Conservation (phyloP, 2,113 vertebrate genomes). For the Rallus limicola region DNA sequence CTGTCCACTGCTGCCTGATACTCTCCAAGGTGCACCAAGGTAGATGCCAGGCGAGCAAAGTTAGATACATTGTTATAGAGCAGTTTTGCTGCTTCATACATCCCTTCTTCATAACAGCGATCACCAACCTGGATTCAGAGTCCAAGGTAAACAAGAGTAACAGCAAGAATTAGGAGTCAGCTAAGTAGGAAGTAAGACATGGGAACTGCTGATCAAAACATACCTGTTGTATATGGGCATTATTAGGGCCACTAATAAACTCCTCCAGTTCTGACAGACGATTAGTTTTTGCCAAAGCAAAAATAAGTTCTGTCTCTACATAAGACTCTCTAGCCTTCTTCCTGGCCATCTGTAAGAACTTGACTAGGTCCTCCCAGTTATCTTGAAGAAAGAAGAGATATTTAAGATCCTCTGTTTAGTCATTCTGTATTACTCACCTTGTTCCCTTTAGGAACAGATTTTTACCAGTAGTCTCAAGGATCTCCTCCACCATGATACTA, state of each 20-base stretch:
- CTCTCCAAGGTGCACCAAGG: constrained; percentile 88
- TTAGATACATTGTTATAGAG: constrained; percentile 91
- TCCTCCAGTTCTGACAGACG: constrained; percentile 90
- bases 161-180: neutral
- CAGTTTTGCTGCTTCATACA: constrained; percentile 90
- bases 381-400: constrained; percentile 70
- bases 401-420: neutral
- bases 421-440: neutral
- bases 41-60: constrained; percentile 89
- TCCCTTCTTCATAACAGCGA: constrained; percentile 87
- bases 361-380: constrained; percentile 94
- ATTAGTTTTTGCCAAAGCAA: constrained; percentile 91
- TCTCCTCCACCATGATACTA: neutral
- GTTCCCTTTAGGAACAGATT: neutral
- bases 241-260: constrained; percentile 90
- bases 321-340: constrained; percentile 89
- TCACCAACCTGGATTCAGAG: constrained; percentile 84
- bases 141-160: neutral
- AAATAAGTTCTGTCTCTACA: constrained; percentile 91
- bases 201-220: neutral
- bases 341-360: constrained; percentile 93
- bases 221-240: constrained; percentile 93
- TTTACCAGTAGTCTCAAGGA: neutral
- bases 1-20: constrained; percentile 93
- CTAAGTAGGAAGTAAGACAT: neutral